Base-by-base conservation (phyloP, 2,888 invertebrate species). In the Onchidella celtica region DNA sequence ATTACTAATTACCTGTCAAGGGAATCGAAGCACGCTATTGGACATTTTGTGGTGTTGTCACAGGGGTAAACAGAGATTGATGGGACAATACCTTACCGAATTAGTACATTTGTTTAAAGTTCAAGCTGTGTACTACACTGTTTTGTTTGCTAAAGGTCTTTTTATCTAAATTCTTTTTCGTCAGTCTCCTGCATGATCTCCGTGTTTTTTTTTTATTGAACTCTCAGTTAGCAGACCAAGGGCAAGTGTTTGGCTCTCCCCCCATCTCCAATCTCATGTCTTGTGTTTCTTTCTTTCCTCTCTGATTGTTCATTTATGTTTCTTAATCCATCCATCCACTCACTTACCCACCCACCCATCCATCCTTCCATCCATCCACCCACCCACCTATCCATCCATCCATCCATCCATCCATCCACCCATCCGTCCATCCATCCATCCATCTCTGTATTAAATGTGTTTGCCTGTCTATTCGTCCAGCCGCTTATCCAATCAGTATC, bases 241-340 rank as follows among this genome's bases (percentile, higher is more conserved):
- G 47, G 47, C 6, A 47, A 17, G 47, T 29, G 27, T 66, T 32
- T 17, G 9, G 3, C 21, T 66, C 17, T 3, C 17, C 61, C 34
- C 36, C 61, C 61, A 61, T 14, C 61, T n/a, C 61, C n/a, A 36
- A 1, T 59, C 36, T 74, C n/a, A 61, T n/a, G 32, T 29, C 40
- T 57, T 72, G 27, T 72, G 55, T 72, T 29, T 72, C 72, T 72
- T 24, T 72, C 72, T 72, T 29, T 55, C 57, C 55, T 55, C 55
- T 72, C 34, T 36, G 6, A 55, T 27, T 72, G 55, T 72, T 40
- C 55, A 47, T 47, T 17, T 47, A 6, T 47, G 9, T 47, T 17
- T 47, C 47, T 47, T 17, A 47, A 47, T 47, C 47, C 6, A 47
- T 47, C 47, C 6, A 47, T 47, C 47, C 47, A 47, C 17, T 17